Conservation (phyloP, 64 coral and sea anemone species). For the Catalaphyllia jardinei region DNA sequence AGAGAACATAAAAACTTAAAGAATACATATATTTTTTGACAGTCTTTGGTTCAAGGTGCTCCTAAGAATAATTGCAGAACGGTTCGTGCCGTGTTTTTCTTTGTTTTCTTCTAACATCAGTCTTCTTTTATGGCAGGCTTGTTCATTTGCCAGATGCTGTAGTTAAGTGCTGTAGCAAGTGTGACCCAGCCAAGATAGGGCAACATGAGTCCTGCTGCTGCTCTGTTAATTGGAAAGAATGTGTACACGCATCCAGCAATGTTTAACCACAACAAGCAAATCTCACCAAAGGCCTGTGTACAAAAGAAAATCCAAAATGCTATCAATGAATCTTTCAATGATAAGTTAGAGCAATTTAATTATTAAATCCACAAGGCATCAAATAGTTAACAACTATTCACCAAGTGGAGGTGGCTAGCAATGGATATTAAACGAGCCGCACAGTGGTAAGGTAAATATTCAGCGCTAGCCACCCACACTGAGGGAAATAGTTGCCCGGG, state of each 20-base stretch:
- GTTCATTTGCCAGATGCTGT: slow-evolving; percentile 63
- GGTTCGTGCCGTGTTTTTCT: background rate
- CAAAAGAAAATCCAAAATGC: background rate
- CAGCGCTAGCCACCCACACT: too few species aligned
- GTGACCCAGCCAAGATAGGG: slow-evolving; percentile 63
- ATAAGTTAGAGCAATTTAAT: too few species aligned
- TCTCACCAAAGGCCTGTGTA: slow-evolving; percentile 53
- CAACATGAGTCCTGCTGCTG: slow-evolving; percentile 50
- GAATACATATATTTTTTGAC: too few species aligned
- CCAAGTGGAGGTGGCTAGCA: too few species aligned
- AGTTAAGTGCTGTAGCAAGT: slow-evolving; percentile 55
- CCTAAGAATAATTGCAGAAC: background rate
- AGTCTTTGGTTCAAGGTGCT: background rate
- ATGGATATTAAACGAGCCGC: too few species aligned
- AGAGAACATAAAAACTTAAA: too few species aligned
- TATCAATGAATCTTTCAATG: too few species aligned
- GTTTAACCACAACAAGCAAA: slow-evolving; percentile 44
- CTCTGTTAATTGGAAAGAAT: slow-evolving; percentile 58
- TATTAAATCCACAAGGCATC: too few species aligned
- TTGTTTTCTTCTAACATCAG: background rate
- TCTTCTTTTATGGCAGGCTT: slow-evolving; percentile 64
- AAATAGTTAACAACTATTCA: too few species aligned
- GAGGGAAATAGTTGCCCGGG: too few species aligned
- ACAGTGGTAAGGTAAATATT: too few species aligned
- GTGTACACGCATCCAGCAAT: slow-evolving; percentile 65